Percentiles rank a stretch among this genome's conserved stretches.
Conservation (phyloP, 2,797 vertebrate genomes). For the Sebastes taczanowskii region DNA sequence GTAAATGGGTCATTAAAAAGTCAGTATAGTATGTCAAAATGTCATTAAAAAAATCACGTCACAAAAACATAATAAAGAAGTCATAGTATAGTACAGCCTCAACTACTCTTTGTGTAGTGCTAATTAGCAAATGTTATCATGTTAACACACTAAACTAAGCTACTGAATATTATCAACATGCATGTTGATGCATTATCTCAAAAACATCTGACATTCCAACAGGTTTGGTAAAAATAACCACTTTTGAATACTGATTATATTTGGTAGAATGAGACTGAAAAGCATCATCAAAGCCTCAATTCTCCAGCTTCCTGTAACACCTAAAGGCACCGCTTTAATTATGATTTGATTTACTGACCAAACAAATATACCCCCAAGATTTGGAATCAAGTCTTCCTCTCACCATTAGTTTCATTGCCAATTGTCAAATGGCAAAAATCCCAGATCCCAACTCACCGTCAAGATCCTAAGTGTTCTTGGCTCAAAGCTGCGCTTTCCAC, state of each 20-base stretch:
- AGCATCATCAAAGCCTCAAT: background rate
- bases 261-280: background rate
- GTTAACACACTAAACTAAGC: background rate
- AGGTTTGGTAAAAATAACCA: background rate
- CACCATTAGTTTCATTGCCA: constrained; percentile 37
- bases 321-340: constrained; percentile 22
- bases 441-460: constrained; percentile 6
- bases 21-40: too few species aligned
- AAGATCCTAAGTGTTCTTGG: constrained; percentile 1
- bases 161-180: background rate
- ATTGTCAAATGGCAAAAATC: constrained; percentile 42
- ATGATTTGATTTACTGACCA: constrained; percentile 37
- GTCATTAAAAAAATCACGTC: too few species aligned
- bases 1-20: too few species aligned
- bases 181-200: background rate
- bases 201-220: background rate
- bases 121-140: background rate
- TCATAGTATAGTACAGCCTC: too few species aligned
- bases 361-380: constrained; percentile 25
- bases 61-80: too few species aligned
- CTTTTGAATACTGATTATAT: background rate
- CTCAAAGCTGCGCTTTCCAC: background rate
- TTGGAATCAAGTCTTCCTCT: constrained; percentile 16
- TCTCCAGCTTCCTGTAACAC: background rate
- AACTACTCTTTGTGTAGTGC: too few species aligned